These are phyloP conservation scores for Erynnis tages DNA, from an alignment of 2,888 invertebrate genomes.

Conservation along the genomic window DNA sequence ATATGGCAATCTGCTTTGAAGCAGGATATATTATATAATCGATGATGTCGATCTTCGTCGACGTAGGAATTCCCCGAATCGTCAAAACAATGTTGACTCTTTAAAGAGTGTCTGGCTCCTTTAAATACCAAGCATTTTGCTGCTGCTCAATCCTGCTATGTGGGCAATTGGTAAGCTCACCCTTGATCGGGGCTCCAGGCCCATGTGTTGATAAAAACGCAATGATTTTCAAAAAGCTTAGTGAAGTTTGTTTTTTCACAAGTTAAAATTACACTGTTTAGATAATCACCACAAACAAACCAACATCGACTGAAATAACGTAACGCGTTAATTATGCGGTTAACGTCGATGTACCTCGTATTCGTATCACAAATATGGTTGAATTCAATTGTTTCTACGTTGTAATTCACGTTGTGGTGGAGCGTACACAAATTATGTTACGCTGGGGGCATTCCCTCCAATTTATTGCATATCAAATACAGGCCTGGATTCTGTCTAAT, in stretches of 20 bases:
- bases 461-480: constrained; percentile 15
- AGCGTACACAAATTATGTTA: constrained; percentile 9
- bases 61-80: too few species aligned
- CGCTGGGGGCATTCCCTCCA: background rate
- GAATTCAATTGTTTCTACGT: constrained; percentile 9
- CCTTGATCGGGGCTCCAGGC: too few species aligned
- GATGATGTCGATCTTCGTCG: too few species aligned
- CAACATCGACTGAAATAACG: constrained; percentile 1
- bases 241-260: background rate
- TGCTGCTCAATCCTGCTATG: too few species aligned
- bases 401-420: constrained; percentile 13
- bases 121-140: too few species aligned
- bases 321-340: constrained; percentile 4
- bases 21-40: too few species aligned
- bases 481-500: too few species aligned
- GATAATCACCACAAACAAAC: background rate
- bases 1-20: too few species aligned
- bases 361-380: constrained; percentile 1
- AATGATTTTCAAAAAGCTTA: background rate
- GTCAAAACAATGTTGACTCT: too few species aligned
- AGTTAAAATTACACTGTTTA: background rate
- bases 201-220: too few species aligned
- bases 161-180: too few species aligned
- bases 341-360: background rate
- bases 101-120: too few species aligned